These are phyloP conservation scores for Odontocolon sp. DNA, from an alignment of 2,888 invertebrate genomes.

Conservation along the genomic window DNA sequence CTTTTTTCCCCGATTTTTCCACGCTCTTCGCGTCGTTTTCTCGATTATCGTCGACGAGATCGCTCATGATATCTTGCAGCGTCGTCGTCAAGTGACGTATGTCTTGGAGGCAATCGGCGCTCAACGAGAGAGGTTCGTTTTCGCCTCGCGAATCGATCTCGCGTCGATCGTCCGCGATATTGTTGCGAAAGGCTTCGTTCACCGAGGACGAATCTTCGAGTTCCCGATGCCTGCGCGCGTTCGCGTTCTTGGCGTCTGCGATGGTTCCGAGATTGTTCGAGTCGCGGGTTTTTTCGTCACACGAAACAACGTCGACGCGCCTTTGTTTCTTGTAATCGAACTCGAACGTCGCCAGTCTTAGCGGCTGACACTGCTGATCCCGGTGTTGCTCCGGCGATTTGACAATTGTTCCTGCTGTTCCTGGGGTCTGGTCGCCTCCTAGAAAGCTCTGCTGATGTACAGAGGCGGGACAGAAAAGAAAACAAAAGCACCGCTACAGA, in stretches of 20 bases:
- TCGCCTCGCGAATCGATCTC: constrained; percentile 66
- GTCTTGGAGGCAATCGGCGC: constrained; percentile 69
- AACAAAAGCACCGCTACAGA: constrained; percentile 79
- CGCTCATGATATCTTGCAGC: constrained; percentile 68
- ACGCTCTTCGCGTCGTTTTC: constrained; percentile 1
- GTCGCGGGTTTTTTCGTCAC: constrained; percentile 20
- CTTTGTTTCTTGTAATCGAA: constrained; percentile 72
- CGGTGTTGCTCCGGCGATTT: constrained; percentile 78
- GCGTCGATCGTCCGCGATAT: constrained; percentile 40
- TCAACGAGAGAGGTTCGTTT: constrained; percentile 66
- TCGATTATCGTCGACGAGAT: constrained; percentile 63
- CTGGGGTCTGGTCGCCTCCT: constrained; percentile 77
- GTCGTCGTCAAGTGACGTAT: constrained; percentile 68
- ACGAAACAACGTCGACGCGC: constrained; percentile 33
- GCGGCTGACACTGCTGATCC: constrained; percentile 79
- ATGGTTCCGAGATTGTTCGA: constrained; percentile 48
- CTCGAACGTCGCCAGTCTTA: constrained; percentile 76
- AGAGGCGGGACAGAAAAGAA: constrained; percentile 77
- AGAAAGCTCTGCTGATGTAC: constrained; percentile 80
- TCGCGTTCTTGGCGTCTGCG: constrained; percentile 51
- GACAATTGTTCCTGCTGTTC: constrained; percentile 72
- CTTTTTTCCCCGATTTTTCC: neutral
- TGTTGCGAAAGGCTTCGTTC: constrained; percentile 49
- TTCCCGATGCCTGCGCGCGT: too few species aligned
- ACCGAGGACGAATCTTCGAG: constrained; percentile 51